Evolutionary conservation across 2,797 vertebrate genomes (phyloP), one percentile per base, ranked within the genome.

Genomic region (Esox lucius): DNA sequence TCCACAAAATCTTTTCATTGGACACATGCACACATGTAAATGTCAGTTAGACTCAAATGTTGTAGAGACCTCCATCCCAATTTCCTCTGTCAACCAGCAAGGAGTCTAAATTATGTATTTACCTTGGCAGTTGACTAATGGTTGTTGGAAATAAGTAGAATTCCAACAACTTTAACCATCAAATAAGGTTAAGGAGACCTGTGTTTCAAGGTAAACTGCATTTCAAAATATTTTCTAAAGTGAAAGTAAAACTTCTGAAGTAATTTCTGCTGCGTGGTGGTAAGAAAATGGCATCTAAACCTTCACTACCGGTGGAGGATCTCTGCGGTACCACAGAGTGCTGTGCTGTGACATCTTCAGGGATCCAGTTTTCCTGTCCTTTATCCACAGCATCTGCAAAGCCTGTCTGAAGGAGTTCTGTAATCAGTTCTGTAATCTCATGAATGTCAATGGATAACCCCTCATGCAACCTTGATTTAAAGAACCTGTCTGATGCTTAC

Each of bases 341-440:
- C n/a, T 24, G n/a, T 59, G 53, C 53, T 59, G 53, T 59, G 53
- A 59, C 53, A 22, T 59, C 53, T 59, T 59, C n/a, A 59, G 8
- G 53, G 53, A 59, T 59, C 53, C 53, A 12, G 53, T 59, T 59
- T 59, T 59, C 53, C 53, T 59, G n/a, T 59, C n/a, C n/a, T 59
- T 53, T 24, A 59, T 56, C 56, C 56, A 59, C n/a, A 59, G 56
- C n/a, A 1, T 59, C 56, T 59, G 56, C 56, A 24, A 59, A 59
- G 56, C 7, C 56, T 59, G 56, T 59, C n/a, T 59, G 22, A 59
- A 59, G n/a, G 56, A 59, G 22, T 56, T 56, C 51, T 56, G 17
- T 51, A 56, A 56, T 7, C 19, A 56, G 19, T n/a, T n/a, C n/a
- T n/a, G n/a, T n/a, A n/a, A n/a, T 61, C 56, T 24, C 56, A 12